These are phyloP conservation scores for Julus scanicus DNA, from an alignment of 2,888 invertebrate species.

Conservation along the genomic window DNA sequence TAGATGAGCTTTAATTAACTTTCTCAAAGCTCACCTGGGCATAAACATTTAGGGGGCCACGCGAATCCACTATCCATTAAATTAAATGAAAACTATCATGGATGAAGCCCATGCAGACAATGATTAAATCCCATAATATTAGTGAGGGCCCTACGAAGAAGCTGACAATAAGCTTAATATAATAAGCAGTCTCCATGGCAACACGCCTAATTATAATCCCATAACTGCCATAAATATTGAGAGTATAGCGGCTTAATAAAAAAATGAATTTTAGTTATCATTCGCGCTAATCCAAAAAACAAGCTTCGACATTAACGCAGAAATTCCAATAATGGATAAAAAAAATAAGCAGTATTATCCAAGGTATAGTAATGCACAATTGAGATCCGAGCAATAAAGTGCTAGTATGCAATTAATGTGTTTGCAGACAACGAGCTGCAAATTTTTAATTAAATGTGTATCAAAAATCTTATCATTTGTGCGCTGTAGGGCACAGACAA, in stretches of 20 bases:
- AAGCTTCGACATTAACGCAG: not conserved
- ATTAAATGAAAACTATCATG: not conserved
- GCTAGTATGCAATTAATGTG: not conserved
- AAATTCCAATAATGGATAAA: not conserved
- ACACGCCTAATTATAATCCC: not conserved
- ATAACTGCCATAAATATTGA: slow-evolving; percentile 2
- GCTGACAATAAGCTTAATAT: slow-evolving; percentile 19
- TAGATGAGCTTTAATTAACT: not conserved
- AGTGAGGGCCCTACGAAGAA: not conserved
- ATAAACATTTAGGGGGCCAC: not conserved
- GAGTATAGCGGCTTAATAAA: slow-evolving; percentile 19
- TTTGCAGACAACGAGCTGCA: not conserved
- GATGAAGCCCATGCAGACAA: not conserved
- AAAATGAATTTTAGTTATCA: not conserved
- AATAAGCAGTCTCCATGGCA: not conserved
- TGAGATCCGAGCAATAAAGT: not conserved
- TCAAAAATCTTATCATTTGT: not conserved
- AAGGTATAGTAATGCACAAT: not conserved
- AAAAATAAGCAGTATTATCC: not conserved
- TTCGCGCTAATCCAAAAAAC: not conserved
- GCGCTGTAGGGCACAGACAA: not conserved
- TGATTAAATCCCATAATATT: slow-evolving; percentile 19
- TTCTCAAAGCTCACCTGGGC: not conserved
- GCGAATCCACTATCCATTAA: not conserved
- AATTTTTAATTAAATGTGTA: slow-evolving; percentile 5